These are phyloP conservation scores for Anolis apletophallus DNA, from an alignment of 2,797 vertebrate species.

Conservation along the genomic window DNA sequence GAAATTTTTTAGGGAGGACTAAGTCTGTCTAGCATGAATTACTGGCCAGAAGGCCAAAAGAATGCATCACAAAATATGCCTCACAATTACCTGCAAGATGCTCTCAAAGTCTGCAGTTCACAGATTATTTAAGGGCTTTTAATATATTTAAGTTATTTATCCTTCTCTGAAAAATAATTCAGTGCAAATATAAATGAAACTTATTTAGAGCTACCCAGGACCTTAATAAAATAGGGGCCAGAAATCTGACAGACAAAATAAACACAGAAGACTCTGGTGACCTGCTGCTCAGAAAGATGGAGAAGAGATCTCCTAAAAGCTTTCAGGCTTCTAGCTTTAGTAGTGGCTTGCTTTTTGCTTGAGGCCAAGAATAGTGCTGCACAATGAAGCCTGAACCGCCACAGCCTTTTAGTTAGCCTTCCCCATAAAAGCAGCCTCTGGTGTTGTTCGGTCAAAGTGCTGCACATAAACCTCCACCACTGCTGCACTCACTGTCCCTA, in stretches of 20 bases:
- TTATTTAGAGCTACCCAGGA: not conserved
- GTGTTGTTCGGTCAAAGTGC: not conserved
- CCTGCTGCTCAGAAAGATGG: not conserved
- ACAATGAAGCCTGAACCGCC: not conserved
- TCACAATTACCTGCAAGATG: constrained; percentile 2
- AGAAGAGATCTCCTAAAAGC: not conserved
- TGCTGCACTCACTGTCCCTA: not conserved
- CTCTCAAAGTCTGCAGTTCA: not conserved
- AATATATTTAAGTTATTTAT: not conserved
- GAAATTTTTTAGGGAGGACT: not conserved
- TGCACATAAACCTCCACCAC: constrained; percentile 21
- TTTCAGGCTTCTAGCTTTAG: constrained; percentile 6
- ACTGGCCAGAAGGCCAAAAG: not conserved
- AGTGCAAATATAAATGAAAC: not conserved
- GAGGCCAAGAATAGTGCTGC: constrained; percentile 13
- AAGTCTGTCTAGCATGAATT: not conserved
- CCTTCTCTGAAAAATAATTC: not conserved
- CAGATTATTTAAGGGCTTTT: constrained; percentile 14
- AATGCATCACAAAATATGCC: not conserved
- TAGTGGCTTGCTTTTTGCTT: constrained; percentile 18
- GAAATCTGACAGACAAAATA: not conserved
- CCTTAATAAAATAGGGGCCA: not conserved
- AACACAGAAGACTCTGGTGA: not conserved
- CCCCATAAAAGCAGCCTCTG: constrained; percentile 33
- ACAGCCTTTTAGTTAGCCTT: constrained; percentile 37